Percentiles rank a stretch among this genome's conserved stretches.
These are phyloP conservation scores for Yasuhikotakia modesta DNA, from an alignment of 2,797 vertebrate species.

Conservation along the genomic window DNA sequence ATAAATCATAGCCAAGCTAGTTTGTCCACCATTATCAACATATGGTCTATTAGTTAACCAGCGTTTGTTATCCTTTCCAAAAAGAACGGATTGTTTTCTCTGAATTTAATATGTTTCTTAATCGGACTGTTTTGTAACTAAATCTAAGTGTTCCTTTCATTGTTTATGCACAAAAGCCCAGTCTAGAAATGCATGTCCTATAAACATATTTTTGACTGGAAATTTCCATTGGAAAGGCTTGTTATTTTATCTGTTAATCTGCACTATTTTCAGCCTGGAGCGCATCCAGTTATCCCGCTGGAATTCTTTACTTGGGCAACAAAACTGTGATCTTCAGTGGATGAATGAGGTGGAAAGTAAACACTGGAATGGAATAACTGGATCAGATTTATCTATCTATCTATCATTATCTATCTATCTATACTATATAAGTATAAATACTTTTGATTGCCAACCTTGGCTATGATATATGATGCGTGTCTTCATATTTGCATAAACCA, in stretches of 20 bases:
- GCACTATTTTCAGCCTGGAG: not conserved
- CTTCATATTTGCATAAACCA: not conserved
- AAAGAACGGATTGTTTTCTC: not conserved
- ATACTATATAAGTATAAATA: too few species aligned
- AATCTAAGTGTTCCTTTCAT: not conserved
- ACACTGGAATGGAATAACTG: not conserved
- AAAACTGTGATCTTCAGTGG: not conserved
- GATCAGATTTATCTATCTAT: not conserved
- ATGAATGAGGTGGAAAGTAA: conserved; percentile 11
- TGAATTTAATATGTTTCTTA: not conserved
- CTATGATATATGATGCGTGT: not conserved
- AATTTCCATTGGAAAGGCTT: not conserved
- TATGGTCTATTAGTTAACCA: not conserved
- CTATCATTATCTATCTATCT: too few species aligned
- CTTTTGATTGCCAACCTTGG: not conserved
- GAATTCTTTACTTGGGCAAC: conserved; percentile 20
- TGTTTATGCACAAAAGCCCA: not conserved
- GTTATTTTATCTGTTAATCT: conserved; percentile 20
- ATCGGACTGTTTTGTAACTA: too few species aligned
- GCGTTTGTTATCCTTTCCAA: not conserved
- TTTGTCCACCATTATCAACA: not conserved
- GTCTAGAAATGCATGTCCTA: not conserved
- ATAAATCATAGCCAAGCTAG: not conserved
- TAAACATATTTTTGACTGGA: conserved; percentile 2
- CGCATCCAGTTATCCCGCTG: not conserved